Base-by-base conservation (phyloP, 2,797 vertebrate species). In the Tarsius wallacei region DNA sequence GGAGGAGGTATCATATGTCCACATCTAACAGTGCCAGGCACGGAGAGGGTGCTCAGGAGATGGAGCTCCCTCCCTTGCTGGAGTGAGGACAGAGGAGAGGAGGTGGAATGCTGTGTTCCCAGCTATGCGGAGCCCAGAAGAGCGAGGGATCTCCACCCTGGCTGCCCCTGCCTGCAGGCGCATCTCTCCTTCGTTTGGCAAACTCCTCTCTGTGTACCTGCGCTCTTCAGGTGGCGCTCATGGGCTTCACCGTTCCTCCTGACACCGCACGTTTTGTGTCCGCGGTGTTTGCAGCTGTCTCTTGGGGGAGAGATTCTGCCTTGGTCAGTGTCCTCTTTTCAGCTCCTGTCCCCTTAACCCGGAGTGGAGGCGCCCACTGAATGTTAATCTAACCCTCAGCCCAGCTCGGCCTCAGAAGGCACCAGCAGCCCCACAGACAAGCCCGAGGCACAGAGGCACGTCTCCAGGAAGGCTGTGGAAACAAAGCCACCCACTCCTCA, bases 181-280 rank as follows among this genome's bases (percentile, higher is more conserved):
- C 1, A 17, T 22, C 31, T 3, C 3, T 3, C 31, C 26, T 26
- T 90, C 82, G 55, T 14, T 28, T 19, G 21, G n/a, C 22, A 5
- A 28, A 26, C 15, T 49, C 31, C 2, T 9, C 16, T 21, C 17
- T 0, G 0, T 0, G 7, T 22, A 70, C 81, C 22, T 5, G 28
- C 10, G 0, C 3, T 49, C 33, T 47, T 70, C 17, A 10, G 51
- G n/a, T 51, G 16, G 24, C 42, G 57, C 11, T 26, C 1, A 7
- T 0, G 5, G 5, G 15, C 53, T 8, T 66, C 5, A 0, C 1
- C 64, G 2, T 10, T 11, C 4, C 13, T 42, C 83, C 16, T 5
- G 11, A 22, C 1, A 0, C 5, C 21, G 33, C 1, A 1, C 1
- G 3, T 21, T 64, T 31, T 0, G 0, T n/a, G 14, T 19, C 42